Evolutionary conservation across 2,113 vertebrate species (phyloP), one percentile per base, ranked within the genome.

Genomic region (Salvelinus alpinus): DNA sequence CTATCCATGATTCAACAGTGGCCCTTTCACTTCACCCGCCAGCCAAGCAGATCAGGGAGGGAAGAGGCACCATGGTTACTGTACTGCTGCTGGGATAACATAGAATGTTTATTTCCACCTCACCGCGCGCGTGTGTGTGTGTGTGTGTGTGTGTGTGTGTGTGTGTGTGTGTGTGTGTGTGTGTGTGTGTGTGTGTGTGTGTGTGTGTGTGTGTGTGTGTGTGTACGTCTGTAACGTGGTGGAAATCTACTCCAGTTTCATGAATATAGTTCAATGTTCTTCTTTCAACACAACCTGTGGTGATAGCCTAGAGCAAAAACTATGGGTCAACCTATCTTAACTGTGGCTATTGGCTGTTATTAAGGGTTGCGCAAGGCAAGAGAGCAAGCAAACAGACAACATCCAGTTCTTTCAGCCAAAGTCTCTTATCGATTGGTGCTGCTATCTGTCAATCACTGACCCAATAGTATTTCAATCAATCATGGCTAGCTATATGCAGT

Each of bases 171-270:
- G 76, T 18, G 70, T 76, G 51, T 24, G 59, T 24, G 73, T 72
- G 8, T 48, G 38, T 77, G 62, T 75, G 68, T 68, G 51, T 71
- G 73, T 79, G 48, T 66, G 73, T 72, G 8, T 48, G 38, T 77
- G 62, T 75, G 60, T 68, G 48, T 71, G 62, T 12, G 62, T 69
- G 67, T 69, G 67, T 64, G 75, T 76, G 76, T 18, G 70, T 76
- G 51, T 24, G 59, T 24, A 8, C 48, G 38, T 54, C 73, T 54
- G 51, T 54, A 54, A 22, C 16, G 8, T 25, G 20, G 20, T 64
- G 60, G 20, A 64, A 25, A 64, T 64, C 9, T 64, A 64, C 51
- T 64, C 0, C 7, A 22, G n/a, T 64, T 9, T 24, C 11, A 64
- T 64, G 8, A 64, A 25, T 64, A 25, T 64, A 25, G 22, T n/a